These are phyloP conservation scores for Lindbergichthys nudifrons DNA, from an alignment of 2,797 vertebrate species.

Conservation along the genomic window DNA sequence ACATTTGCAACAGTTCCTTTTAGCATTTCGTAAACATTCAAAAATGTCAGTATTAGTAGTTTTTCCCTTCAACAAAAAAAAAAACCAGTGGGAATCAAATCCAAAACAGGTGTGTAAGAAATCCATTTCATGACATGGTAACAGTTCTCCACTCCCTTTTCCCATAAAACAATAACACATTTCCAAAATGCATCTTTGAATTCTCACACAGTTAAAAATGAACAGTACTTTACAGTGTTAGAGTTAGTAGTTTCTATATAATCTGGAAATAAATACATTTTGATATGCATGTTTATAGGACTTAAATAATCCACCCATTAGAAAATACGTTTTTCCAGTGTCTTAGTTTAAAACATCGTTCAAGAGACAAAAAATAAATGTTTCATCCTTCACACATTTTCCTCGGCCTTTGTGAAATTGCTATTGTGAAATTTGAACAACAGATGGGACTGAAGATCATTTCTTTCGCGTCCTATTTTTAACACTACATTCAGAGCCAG, in stretches of 20 bases:
- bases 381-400: slow-evolving; percentile 22
- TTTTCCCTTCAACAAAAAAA: not conserved
- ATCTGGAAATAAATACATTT: slow-evolving; percentile 54
- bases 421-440: slow-evolving; percentile 14
- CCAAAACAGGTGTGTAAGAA: not conserved
- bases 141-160: slow-evolving; percentile 44
- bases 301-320: slow-evolving; percentile 3
- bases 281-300: slow-evolving; percentile 18
- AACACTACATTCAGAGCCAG: not conserved
- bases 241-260: slow-evolving; percentile 17
- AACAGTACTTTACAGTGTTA: slow-evolving; percentile 27
- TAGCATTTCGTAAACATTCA: slow-evolving; percentile 35
- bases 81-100: slow-evolving; percentile 8
- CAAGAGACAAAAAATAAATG: slow-evolving; percentile 7
- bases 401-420: slow-evolving; percentile 34
- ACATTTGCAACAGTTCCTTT: not conserved
- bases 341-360: slow-evolving; percentile 19
- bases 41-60: slow-evolving; percentile 16
- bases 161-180: slow-evolving; percentile 23
- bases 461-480: slow-evolving; percentile 13
- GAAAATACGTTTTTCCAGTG: not conserved
- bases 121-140: slow-evolving; percentile 10
- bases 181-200: slow-evolving; percentile 8
- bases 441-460: slow-evolving; percentile 18
- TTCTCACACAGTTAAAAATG: slow-evolving; percentile 43